These are phyloP conservation scores for Coptotermes formosanus DNA, from an alignment of 1,140 invertebrate genomes.

Conservation along the genomic window DNA sequence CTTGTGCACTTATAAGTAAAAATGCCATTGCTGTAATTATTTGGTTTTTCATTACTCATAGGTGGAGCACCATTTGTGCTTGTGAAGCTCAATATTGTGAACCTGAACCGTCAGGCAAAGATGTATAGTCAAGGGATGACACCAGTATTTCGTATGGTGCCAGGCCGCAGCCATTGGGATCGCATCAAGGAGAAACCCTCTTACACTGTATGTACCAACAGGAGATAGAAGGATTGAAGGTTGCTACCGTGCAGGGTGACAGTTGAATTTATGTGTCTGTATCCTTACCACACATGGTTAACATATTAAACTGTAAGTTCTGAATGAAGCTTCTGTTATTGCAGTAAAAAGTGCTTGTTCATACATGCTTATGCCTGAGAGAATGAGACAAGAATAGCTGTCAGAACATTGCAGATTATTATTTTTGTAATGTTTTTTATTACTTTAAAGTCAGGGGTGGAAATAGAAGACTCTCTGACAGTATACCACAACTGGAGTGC, in stretches of 20 bases:
- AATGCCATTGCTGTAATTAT: not conserved
- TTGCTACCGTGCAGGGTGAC: not conserved
- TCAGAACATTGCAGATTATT: too few relatives aligned
- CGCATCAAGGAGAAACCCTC: slow-evolving; percentile 71
- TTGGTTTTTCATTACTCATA: slow-evolving; percentile 33
- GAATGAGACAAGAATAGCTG: too few relatives aligned
- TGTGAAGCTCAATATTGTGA: slow-evolving; percentile 81
- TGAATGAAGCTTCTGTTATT: too few relatives aligned
- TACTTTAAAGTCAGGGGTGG: too few relatives aligned
- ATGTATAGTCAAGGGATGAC: slow-evolving; percentile 90
- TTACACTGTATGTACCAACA: slow-evolving; percentile 41
- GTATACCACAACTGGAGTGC: too few relatives aligned
- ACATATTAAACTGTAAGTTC: too few relatives aligned
- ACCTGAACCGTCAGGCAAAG: slow-evolving; percentile 86
- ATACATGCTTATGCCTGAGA: too few relatives aligned
- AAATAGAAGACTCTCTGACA: too few relatives aligned
- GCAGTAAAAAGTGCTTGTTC: too few relatives aligned
- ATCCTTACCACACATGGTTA: too few relatives aligned
- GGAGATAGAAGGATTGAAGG: not conserved
- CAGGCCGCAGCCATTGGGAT: slow-evolving; percentile 75
- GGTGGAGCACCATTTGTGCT: slow-evolving; percentile 55
- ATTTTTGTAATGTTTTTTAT: too few relatives aligned
- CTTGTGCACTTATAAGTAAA: not conserved
- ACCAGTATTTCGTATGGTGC: slow-evolving; percentile 71
- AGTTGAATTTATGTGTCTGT: not conserved